These are phyloP conservation scores for Phalacrocorax carbo DNA, from an alignment of 2,113 vertebrate species.

Conservation along the genomic window DNA sequence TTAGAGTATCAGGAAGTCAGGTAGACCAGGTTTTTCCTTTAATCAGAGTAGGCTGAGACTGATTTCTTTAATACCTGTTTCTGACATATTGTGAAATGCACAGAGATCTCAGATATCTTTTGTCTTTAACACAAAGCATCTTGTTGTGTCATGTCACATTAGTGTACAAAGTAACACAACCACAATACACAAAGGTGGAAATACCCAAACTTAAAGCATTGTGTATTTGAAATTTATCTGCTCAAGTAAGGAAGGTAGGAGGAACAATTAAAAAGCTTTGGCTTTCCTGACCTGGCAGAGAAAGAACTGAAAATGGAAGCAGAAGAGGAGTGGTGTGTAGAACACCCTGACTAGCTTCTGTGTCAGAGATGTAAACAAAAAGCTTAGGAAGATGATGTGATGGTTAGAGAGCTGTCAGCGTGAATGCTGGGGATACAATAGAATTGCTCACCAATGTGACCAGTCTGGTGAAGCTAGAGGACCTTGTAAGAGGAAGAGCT, in stretches of 20 bases:
- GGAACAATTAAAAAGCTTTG: background rate
- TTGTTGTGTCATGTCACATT: background rate
- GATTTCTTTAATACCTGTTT: background rate
- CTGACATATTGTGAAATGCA: background rate
- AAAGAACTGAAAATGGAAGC: background rate
- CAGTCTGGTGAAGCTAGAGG: background rate
- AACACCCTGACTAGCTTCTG: background rate
- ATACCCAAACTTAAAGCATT: background rate
- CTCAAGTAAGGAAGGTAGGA: background rate
- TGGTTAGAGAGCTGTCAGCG: background rate
- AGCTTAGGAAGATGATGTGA: background rate
- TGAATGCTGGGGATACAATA: background rate
- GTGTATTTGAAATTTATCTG: background rate
- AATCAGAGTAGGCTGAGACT: background rate
- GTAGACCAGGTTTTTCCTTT: constrained; percentile 25
- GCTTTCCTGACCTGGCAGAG: background rate
- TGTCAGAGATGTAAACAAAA: background rate
- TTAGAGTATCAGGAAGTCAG: constrained; percentile 46
- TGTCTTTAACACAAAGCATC: constrained; percentile 1
- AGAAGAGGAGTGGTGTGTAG: background rate
- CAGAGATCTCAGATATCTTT: background rate
- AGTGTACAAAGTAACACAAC: background rate
- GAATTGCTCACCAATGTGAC: background rate
- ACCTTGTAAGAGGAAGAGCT: background rate
- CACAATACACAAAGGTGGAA: background rate